phyloP scores from a whole-genome alignment of 2,113 vertebrate species.

The Paratilapia polleni region DNA sequence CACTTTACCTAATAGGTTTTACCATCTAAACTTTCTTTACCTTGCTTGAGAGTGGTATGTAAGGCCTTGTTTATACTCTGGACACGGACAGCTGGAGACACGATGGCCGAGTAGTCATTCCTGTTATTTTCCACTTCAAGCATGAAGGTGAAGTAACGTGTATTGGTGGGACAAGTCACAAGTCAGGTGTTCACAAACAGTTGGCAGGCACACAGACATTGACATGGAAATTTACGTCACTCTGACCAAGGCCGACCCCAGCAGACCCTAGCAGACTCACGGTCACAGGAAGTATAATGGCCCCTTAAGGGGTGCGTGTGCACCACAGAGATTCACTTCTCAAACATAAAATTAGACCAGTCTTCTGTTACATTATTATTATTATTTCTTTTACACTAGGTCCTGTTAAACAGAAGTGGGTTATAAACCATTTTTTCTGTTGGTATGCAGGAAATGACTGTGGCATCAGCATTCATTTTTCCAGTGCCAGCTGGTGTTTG shows the following conservation, averaged over 20 bases:
- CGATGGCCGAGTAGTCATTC: background rate
- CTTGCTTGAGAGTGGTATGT: background rate
- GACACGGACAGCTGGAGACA: background rate
- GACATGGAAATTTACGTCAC: background rate
- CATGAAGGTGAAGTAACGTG: background rate
- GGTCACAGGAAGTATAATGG: background rate
- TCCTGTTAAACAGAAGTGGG: background rate
- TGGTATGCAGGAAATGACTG: background rate
- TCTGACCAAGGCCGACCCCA: fast-evolving
- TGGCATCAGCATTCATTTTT: background rate
- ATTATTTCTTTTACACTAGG: no score
- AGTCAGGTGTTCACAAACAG: background rate
- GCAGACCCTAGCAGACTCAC: fast-evolving
- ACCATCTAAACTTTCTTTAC: no score
- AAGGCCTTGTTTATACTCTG: background rate
- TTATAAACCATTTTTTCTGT: background rate
- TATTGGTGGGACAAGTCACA: background rate
- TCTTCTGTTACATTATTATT: no score
- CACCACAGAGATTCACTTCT: background rate
- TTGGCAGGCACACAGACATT: background rate
- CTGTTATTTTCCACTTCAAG: background rate
- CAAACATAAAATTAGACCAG: background rate
- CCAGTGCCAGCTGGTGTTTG: background rate
- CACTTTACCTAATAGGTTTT: no score
- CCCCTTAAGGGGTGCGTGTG: background rate